Conservation (phyloP, 2,888 invertebrate species). For the Meta bourneti region DNA sequence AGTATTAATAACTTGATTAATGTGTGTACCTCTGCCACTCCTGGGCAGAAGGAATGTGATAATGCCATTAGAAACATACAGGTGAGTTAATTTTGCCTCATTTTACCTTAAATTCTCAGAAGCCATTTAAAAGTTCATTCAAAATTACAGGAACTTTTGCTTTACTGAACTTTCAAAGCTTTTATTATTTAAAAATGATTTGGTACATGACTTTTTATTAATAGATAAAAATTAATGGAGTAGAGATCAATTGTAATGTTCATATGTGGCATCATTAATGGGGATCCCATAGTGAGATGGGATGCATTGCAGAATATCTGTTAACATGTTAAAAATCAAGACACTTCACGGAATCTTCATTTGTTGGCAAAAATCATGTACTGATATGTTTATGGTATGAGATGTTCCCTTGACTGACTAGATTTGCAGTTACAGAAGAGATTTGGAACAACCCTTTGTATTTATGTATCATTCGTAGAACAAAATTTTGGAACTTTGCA, state of each 20-base stretch:
- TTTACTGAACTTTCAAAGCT: not conserved
- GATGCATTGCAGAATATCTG: no score
- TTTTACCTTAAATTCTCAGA: not conserved
- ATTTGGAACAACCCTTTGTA: no score
- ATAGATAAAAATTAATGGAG: no score
- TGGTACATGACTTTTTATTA: no score
- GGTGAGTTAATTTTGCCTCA: constrained; percentile 78
- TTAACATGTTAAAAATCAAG: no score
- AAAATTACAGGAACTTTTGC: not conserved
- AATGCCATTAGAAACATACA: constrained; percentile 95
- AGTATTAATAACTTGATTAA: constrained; percentile 94
- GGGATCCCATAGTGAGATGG: no score
- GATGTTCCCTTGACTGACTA: not conserved
- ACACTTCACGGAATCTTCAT: no score
- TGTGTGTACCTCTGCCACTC: constrained; percentile 92
- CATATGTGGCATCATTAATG: no score
- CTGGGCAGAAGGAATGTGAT: constrained; percentile 98
- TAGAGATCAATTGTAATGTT: no score
- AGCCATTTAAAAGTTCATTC: not conserved
- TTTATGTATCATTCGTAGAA: no score
- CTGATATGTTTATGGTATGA: not conserved
- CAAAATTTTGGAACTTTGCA: no score
- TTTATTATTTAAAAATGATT: no score
- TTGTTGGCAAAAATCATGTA: not conserved
- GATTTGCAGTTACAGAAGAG: not conserved